Percentiles rank a stretch among this genome's conserved stretches.
Evolutionary conservation across 1,140 invertebrate species (phyloP).

Genomic region (Drosophila kepulauana): DNA sequence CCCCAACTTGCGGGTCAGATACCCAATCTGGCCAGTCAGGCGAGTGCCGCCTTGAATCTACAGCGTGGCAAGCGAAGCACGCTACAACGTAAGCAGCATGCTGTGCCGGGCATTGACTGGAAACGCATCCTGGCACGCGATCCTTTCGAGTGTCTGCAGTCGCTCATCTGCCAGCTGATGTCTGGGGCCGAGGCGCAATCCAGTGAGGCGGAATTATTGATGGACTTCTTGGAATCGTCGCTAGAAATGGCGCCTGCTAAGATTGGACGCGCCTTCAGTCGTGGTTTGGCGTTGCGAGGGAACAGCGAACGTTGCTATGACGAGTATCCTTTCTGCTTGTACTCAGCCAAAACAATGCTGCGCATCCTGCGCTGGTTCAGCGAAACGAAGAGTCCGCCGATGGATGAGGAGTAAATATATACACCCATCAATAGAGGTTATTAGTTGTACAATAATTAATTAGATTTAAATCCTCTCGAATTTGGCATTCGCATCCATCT

Average conservation of each 20-base stretch:
- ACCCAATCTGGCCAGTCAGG: slow-evolving; percentile 47
- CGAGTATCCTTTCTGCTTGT: slow-evolving; percentile 82
- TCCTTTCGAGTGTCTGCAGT: slow-evolving; percentile 82
- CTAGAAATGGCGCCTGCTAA: slow-evolving; percentile 67
- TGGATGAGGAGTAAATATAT: slow-evolving; percentile 12
- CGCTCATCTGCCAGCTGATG: slow-evolving; percentile 81
- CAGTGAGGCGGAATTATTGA: slow-evolving; percentile 71
- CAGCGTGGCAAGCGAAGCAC: slow-evolving; percentile 57
- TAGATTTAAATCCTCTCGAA: not conserved
- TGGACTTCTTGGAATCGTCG: slow-evolving; percentile 73
- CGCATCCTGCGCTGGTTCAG: slow-evolving; percentile 78
- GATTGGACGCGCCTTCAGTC: slow-evolving; percentile 75
- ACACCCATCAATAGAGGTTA: slow-evolving; percentile 8
- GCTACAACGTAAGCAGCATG: slow-evolving; percentile 9
- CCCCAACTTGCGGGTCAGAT: not conserved
- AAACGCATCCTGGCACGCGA: slow-evolving; percentile 77
- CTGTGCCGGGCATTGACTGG: slow-evolving; percentile 65
- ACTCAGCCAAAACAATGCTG: slow-evolving; percentile 82
- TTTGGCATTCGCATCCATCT: not conserved
- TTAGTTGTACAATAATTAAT: slow-evolving; percentile 11
- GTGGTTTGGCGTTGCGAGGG: slow-evolving; percentile 65
- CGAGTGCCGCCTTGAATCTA: slow-evolving; percentile 50
- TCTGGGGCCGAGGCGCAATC: slow-evolving; percentile 74
- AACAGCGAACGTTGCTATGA: slow-evolving; percentile 68
- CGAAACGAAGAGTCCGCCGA: slow-evolving; percentile 40